These are phyloP conservation scores for Electrona antarctica DNA, from an alignment of 2,113 vertebrate genomes.

Conservation along the genomic window DNA sequence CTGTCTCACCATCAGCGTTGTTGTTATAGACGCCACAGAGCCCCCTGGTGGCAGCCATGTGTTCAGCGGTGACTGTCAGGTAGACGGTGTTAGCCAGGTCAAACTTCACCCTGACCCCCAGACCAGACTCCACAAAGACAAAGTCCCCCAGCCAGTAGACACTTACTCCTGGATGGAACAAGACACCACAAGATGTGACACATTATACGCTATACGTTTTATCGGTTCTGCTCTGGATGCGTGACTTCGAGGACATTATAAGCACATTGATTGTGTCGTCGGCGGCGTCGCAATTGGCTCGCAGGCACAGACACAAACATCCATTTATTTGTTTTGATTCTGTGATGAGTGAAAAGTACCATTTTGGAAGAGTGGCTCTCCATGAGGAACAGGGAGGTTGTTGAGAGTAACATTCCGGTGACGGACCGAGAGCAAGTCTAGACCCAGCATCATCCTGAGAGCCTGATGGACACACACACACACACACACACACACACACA, in stretches of 20 bases:
- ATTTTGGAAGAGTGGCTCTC: constrained; percentile 78
- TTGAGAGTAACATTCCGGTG: constrained; percentile 81
- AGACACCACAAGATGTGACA: no score
- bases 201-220: no score
- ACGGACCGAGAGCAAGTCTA: constrained; percentile 74
- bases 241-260: no score
- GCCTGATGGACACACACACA: constrained; percentile 51
- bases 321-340: neutral
- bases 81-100: constrained; percentile 79
- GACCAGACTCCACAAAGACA: constrained; percentile 86
- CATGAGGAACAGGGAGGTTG: constrained; percentile 55
- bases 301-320: no score
- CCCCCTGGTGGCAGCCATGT: constrained; percentile 80
- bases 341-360: constrained; percentile 66
- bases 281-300: no score
- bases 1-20: constrained; percentile 74
- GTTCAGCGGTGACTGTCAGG: constrained; percentile 78
- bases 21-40: constrained; percentile 90
- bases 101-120: constrained; percentile 82
- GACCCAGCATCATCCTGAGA: constrained; percentile 83
- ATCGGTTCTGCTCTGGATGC: no score
- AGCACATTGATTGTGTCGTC: no score
- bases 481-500: constrained; percentile 2
- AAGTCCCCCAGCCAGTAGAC: constrained; percentile 91
- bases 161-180: constrained; percentile 79